These are phyloP conservation scores for Carabus problematicus DNA, from an alignment of 2,888 invertebrate genomes.

Conservation along the genomic window DNA sequence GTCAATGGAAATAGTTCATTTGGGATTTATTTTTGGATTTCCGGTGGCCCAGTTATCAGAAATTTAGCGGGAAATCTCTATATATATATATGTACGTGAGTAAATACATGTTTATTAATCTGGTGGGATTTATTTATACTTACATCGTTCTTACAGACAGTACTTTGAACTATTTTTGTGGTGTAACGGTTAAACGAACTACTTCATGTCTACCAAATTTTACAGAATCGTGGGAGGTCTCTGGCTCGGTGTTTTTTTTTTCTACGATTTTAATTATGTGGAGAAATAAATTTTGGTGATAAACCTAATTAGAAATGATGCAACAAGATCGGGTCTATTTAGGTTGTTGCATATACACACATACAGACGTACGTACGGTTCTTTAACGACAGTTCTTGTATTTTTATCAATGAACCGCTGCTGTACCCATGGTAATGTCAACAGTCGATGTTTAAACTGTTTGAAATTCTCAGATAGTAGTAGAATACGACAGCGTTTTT, in stretches of 20 bases:
- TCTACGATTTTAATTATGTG: neutral
- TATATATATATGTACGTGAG: neutral
- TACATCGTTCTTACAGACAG: neutral
- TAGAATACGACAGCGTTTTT: neutral
- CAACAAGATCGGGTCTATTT: neutral
- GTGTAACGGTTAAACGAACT: conserved; percentile 11
- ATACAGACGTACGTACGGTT: conserved; percentile 1
- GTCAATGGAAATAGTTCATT: no score
- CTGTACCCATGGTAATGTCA: neutral
- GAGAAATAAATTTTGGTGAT: conserved; percentile 2
- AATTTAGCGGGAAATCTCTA: no score
- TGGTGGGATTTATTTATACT: neutral
- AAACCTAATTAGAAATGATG: conserved; percentile 5
- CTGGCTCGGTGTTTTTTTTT: conserved; percentile 4
- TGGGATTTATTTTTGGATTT: no score
- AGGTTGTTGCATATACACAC: conserved; percentile 5
- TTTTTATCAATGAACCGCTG: no score
- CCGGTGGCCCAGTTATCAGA: no score
- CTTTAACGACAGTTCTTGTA: no score
- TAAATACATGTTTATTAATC: neutral
- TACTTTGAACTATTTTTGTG: conserved; percentile 1
- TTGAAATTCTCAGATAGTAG: neutral
- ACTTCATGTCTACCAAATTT: neutral
- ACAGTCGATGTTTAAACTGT: neutral
- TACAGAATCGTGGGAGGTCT: conserved; percentile 13